phyloP scores from a whole-genome alignment of 1,140 invertebrate species.

The Triops cancriformis region DNA sequence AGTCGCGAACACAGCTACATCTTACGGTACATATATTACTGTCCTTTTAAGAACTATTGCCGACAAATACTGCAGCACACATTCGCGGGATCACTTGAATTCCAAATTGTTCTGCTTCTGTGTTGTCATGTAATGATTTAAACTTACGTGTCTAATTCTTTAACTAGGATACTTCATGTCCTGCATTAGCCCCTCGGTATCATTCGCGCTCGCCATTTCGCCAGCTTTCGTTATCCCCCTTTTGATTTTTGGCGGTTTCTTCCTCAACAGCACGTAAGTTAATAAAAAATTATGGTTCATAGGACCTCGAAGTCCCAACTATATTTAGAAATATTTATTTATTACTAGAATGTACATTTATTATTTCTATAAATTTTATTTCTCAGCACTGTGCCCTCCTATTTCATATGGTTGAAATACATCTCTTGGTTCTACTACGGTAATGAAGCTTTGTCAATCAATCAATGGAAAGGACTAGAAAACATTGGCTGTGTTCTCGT shows the following conservation, averaged over 20 bases:
- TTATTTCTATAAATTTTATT: conserved; percentile 30
- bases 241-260: conserved; percentile 90
- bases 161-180: conserved; percentile 77
- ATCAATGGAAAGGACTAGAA: conserved; percentile 71
- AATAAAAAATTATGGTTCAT: neutral
- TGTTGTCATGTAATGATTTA: conserved; percentile 22
- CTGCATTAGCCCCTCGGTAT: conserved; percentile 64
- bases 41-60: no score
- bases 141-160: neutral
- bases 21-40: conserved; percentile 60
- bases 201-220: conserved; percentile 77
- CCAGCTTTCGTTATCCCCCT: conserved; percentile 87
- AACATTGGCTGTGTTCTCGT: conserved; percentile 58
- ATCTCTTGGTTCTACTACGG: conserved; percentile 93
- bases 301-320: neutral
- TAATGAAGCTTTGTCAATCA: conserved; percentile 85
- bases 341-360: conserved; percentile 27
- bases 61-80: no score
- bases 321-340: no score
- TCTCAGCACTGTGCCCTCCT: conserved; percentile 70
- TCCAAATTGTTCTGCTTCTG: neutral
- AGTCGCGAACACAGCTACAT: conserved; percentile 81
- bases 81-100: no score
- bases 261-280: conserved; percentile 75
- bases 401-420: conserved; percentile 84